Evolutionary conservation across 2,797 vertebrate species (phyloP).

Genomic region (Iguana delicatissima): DNA sequence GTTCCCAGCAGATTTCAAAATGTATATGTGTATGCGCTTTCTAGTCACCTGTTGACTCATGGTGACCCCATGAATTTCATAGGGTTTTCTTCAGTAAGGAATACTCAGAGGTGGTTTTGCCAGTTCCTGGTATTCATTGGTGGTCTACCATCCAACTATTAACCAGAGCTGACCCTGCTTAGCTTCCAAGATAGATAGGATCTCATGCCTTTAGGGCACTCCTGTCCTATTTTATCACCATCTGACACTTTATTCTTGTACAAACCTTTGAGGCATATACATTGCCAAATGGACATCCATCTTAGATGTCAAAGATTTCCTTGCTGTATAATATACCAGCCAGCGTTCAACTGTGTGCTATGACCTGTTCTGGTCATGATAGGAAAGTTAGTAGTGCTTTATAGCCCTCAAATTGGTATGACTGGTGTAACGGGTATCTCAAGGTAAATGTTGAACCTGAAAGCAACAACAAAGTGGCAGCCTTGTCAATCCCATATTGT

Average conservation of each 20-base stretch:
- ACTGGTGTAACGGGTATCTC: background rate
- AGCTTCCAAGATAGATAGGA: no score
- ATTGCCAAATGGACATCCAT: background rate
- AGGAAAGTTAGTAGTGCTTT: background rate
- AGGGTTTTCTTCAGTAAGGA: no score
- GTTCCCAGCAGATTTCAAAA: background rate
- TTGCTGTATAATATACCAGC: background rate
- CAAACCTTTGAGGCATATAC: background rate
- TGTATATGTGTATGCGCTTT: no score
- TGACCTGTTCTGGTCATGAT: background rate
- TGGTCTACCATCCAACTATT: no score
- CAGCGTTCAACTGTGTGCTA: background rate
- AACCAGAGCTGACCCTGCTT: no score
- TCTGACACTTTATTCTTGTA: background rate
- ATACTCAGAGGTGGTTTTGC: no score
- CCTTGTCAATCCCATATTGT: background rate
- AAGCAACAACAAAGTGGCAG: background rate
- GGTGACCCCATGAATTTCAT: no score
- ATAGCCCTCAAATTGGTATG: background rate
- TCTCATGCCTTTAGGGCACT: background rate
- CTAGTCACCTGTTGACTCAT: no score
- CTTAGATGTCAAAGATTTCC: background rate
- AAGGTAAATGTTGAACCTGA: constrained; percentile 6
- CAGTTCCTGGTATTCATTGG: no score
- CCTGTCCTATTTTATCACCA: background rate